Base-by-base conservation (phyloP, 2,113 vertebrate species). In the Hystrix cristata region DNA sequence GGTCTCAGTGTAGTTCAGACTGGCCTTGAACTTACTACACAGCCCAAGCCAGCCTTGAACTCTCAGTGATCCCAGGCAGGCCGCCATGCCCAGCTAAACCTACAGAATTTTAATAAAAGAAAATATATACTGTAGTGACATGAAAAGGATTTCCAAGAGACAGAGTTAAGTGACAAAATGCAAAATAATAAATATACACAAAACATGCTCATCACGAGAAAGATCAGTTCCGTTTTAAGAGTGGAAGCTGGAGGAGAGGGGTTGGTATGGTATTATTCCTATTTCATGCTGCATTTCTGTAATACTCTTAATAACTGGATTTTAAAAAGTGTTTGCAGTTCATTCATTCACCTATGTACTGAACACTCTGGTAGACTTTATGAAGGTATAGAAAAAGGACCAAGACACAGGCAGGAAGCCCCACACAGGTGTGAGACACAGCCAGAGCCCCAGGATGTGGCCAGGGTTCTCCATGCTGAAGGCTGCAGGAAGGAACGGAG, bases 131-230 rank as follows among this genome's bases (percentile, higher is more conserved):
- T 76, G 1, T 8, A 72, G 5, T 69, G 76, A 84, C 57, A 48
- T 48, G 21, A n/a, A 94, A 93, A 84, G 81, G 48, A 80, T 46
- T 80, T 79, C 34, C 27, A 80, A 90, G 19, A 90, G 25, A 67
- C 1, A 92, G 5, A 88, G 16, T 29, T 83, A 87, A 94, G 34
- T 57, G 31, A 23, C 59, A 82, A 87, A 91, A 67, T 53, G 15
- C 18, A 85, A 95, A 91, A 29, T 55, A 78, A 64, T 71, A 72
- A 83, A n/a, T 72, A 53, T 4, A 53, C 31, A 51, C 38, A 72
- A 25, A 92, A 12, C 23, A 80, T 34, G 19, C 4, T 31, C 18
- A 67, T 69, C 46, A 65, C 16, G 43, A 96, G 34, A 71, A 91
- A 88, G 7, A 60, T 8, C 11, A 18, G 8, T 91, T 79, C 74